Base-by-base conservation (phyloP, 2,888 invertebrate species). In the Lasioglossum zephyrum region DNA sequence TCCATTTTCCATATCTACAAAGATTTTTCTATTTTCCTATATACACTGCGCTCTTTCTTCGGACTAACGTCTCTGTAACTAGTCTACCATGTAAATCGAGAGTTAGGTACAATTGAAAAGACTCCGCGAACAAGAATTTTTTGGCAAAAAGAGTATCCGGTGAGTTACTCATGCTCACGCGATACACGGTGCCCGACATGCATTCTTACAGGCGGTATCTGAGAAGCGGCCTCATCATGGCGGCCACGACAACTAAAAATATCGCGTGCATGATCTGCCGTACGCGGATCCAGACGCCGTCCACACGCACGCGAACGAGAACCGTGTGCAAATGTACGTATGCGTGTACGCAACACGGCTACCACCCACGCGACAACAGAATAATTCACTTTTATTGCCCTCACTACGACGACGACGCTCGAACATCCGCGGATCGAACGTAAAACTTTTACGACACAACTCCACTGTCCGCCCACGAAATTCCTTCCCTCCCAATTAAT, bases 201-300 rank as follows among this genome's bases (percentile, higher is more conserved):
- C 47, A 75, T 81, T 81, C 49, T 85, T 79, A 81, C 66, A 36
- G 73, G 73, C 69, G 73, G n/a, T 53, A 69, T 73, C 31, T 77
- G 77, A 81, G 85, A 79, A 81, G 77, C 70, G 41, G 70, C 79
- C 81, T 83, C 85, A 77, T 83, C 83, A 75, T 76, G 79, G 77
- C 87, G 81, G 77, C 86, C 41, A 41, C 70, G 84, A 84, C 49
- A 73, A 73, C 87, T 89, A 89, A 89, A 89, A 89, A 89, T 89
- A 89, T 82, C 89, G 74, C 49, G 73, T 66, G 83, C 83, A 77
- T 69, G 63, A 77, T 73, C 77, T 57, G 47, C 36, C 13, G 63
- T 77, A 63, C 63, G 69, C 79, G 36, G 60, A 70, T n/a, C 63
- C 76, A 53, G 22, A 72, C 75, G 47, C 31, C 49, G 70, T 36